These are phyloP conservation scores for Octomys mimax DNA, from an alignment of 2,797 vertebrate genomes.

Conservation along the genomic window DNA sequence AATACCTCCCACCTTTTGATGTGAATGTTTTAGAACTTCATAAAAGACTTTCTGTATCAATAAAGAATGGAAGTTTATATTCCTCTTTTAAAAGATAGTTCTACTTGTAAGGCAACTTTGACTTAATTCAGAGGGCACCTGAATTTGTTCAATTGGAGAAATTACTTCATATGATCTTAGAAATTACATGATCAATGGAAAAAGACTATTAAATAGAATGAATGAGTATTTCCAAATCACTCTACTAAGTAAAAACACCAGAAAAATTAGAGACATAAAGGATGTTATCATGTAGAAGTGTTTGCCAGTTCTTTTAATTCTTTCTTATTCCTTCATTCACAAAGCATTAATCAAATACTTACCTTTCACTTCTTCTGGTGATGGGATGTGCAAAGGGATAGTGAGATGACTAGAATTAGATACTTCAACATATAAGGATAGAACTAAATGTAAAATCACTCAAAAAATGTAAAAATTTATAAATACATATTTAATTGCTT, in stretches of 20 bases:
- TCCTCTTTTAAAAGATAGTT: constrained; percentile 30
- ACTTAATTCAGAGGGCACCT: neutral
- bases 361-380: neutral
- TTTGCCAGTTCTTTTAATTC: neutral
- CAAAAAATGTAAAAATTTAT: neutral
- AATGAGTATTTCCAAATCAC: neutral
- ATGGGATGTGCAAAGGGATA: neutral
- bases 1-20: constrained; percentile 55
- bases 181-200: constrained; percentile 19
- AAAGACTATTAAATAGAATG: neutral
- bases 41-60: neutral
- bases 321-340: neutral
- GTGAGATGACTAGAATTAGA: neutral
- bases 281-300: no score
- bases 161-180: constrained; percentile 3
- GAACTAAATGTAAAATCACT: constrained; percentile 4
- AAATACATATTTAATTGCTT: neutral
- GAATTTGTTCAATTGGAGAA: neutral
- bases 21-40: constrained; percentile 7
- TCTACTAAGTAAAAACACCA: neutral
- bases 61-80: neutral
- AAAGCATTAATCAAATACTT: neutral
- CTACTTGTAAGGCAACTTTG: neutral
- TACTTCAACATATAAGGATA: neutral
- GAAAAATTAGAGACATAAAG: neutral